Percentiles rank a stretch among this genome's conserved stretches.
phyloP scores from a whole-genome alignment of 2,797 vertebrate species.

The Enteromius radiatus region DNA sequence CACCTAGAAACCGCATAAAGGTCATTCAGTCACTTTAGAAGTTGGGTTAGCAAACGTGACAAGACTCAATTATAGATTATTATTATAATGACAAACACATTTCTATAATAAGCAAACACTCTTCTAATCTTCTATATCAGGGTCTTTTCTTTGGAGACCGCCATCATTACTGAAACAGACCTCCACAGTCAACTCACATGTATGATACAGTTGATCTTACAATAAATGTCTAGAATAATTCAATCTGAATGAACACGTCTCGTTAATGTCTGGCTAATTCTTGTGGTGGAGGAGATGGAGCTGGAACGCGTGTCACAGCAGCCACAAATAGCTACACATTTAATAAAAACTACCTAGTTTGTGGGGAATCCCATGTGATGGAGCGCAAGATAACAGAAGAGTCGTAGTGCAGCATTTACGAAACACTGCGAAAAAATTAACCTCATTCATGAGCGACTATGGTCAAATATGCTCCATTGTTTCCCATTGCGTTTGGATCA shows the following conservation, averaged over 20 bases:
- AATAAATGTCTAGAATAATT: conserved; percentile 89
- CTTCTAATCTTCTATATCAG: neutral
- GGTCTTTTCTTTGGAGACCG: neutral
- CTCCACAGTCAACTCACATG: conserved; percentile 62
- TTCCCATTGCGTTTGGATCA: conserved; percentile 57
- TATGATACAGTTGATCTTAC: conserved; percentile 71
- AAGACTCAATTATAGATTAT: neutral
- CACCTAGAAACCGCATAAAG: neutral
- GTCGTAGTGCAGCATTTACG: conserved; percentile 47
- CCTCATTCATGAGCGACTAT: conserved; percentile 60
- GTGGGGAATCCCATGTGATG: conserved; percentile 59
- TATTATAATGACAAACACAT: neutral
- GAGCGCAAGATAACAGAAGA: conserved; percentile 51
- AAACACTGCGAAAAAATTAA: conserved; percentile 56
- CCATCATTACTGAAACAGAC: neutral
- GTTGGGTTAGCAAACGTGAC: neutral
- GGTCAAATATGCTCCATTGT: conserved; percentile 62
- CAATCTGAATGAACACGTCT: conserved; percentile 86
- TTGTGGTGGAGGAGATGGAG: conserved; percentile 75
- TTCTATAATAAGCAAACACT: neutral
- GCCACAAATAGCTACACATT: conserved; percentile 64
- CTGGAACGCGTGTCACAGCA: conserved; percentile 71
- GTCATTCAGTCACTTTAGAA: neutral
- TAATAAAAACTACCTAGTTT: conserved; percentile 71
- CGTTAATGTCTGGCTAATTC: conserved; percentile 86